Conservation (phyloP, 2,797 vertebrate genomes). For the Ispidina lecontei region DNA sequence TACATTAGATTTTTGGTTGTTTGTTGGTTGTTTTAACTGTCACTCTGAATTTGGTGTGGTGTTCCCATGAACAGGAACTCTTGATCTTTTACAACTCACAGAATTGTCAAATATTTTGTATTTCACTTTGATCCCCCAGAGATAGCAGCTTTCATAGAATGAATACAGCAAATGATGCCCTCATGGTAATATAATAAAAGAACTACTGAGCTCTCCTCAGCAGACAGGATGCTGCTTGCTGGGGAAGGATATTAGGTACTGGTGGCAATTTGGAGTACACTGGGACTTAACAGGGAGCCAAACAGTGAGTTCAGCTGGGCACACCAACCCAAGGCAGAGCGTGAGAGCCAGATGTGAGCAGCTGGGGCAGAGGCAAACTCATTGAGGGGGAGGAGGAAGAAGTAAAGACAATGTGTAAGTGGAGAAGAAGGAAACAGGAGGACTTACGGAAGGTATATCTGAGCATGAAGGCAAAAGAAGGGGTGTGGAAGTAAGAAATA, state of each 20-base stretch:
- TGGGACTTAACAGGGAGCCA: background rate
- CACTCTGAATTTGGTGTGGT: background rate
- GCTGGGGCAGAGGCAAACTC: background rate
- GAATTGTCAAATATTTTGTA: background rate
- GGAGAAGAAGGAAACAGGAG: background rate
- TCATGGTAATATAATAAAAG: background rate
- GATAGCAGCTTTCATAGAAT: background rate
- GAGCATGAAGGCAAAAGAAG: background rate
- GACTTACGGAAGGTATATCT: background rate
- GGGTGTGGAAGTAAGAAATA: background rate
- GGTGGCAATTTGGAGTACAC: accelerated
- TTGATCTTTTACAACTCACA: background rate
- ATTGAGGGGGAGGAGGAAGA: background rate
- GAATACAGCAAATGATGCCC: background rate
- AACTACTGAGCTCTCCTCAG: background rate
- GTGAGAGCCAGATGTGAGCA: background rate
- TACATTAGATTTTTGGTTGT: background rate
- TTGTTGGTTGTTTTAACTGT: background rate
- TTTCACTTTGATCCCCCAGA: background rate
- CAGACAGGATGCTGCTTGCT: background rate
- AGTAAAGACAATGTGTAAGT: background rate
- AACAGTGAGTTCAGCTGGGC: background rate
- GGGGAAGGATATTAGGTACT: background rate
- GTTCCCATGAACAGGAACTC: background rate
- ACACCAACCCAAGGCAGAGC: background rate